Percentiles rank a stretch among this genome's conserved stretches.
Evolutionary conservation across 2,888 invertebrate genomes (phyloP).

Genomic region (Hirudinaria manillensis): DNA sequence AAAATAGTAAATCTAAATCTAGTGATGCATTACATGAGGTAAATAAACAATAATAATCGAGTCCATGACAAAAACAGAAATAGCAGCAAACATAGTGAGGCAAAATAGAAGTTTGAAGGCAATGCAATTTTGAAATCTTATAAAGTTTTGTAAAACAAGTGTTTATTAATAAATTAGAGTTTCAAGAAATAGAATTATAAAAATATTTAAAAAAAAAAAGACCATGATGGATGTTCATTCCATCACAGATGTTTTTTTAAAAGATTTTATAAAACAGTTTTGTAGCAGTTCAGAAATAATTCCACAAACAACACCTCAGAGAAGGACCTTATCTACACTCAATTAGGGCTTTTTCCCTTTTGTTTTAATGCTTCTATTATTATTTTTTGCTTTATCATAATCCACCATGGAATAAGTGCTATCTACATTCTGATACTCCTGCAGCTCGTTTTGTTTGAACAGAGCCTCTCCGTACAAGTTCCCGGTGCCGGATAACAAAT

Average conservation of each 20-base stretch:
- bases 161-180: too few relatives aligned
- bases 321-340: not conserved
- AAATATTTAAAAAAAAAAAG: not conserved
- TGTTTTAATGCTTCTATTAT: not conserved
- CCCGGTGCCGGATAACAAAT: not conserved
- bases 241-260: not conserved
- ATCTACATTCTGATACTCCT: not conserved
- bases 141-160: too few relatives aligned
- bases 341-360: not conserved
- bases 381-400: not conserved
- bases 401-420: not conserved
- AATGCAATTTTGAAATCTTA: too few relatives aligned
- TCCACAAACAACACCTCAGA: not conserved
- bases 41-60: too few relatives aligned
- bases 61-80: too few relatives aligned
- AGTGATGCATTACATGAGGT: too few relatives aligned
- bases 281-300: not conserved
- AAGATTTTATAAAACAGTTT: not conserved
- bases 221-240: not conserved
- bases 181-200: too few relatives aligned
- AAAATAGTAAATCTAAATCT: too few relatives aligned
- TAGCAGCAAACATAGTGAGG: too few relatives aligned
- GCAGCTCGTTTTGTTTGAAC: not conserved
- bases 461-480: slow-evolving; percentile 3
- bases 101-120: too few relatives aligned